These are phyloP conservation scores for Ctena decussata DNA, from an alignment of 2,888 invertebrate species.

Conservation along the genomic window DNA sequence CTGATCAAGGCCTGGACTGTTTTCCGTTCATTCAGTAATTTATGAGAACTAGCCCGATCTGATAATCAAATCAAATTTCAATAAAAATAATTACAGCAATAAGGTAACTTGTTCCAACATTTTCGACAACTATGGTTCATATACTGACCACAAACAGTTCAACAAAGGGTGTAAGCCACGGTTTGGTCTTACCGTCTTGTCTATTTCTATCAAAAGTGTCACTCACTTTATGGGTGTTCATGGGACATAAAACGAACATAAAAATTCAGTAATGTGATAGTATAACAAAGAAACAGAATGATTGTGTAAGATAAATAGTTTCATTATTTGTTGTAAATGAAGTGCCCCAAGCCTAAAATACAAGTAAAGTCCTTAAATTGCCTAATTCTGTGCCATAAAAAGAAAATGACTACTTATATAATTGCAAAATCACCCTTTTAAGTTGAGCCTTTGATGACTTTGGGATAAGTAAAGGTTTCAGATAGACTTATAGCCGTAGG, in stretches of 20 bases:
- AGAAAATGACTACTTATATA: background rate
- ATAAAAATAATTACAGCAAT: too few species aligned
- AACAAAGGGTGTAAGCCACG: background rate
- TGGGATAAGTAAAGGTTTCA: too few species aligned
- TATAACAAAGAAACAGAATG: constrained; percentile 5
- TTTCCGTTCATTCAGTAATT: too few species aligned
- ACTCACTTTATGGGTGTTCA: background rate
- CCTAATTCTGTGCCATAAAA: background rate
- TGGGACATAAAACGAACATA: background rate
- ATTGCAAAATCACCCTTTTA: too few species aligned
- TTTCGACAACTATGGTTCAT: too few species aligned
- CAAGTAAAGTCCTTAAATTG: background rate
- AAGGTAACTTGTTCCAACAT: too few species aligned
- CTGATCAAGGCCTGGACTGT: too few species aligned
- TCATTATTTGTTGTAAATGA: background rate
- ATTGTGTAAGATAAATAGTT: constrained; percentile 20
- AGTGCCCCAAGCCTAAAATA: background rate
- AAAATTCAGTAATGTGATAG: background rate
- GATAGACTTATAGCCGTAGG: too few species aligned
- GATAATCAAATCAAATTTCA: too few species aligned
- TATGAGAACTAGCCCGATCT: too few species aligned
- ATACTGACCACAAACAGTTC: background rate
- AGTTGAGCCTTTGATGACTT: too few species aligned
- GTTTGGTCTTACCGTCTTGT: constrained; percentile 1
- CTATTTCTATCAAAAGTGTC: background rate